Base-by-base conservation (phyloP, 1,140 invertebrate species). In the Tetranychus urticae region DNA sequence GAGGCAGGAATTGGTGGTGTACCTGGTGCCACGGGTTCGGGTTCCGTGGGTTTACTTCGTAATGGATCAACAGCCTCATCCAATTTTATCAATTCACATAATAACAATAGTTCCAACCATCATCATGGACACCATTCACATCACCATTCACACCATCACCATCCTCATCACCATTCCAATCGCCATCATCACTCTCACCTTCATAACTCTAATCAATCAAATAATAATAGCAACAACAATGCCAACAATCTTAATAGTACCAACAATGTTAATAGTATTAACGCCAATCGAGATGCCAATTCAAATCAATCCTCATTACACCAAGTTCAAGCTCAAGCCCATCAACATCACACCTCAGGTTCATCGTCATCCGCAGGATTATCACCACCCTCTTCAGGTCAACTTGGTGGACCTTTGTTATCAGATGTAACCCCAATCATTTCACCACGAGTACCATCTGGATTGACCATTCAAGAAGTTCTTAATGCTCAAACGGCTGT, bases 1-100 rank as follows among this genome's bases (percentile, higher is more conserved):
- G 67, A 68, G 59, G 62, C 65, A n/a, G 60, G 64, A 35, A 42
- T 42, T 10, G 39, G 39, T 42, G 39, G 13, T 6, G 5, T 42
- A 42, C 10, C 39, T 42, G 39, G 39, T 42, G 5, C 39, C 5
- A 42, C 39, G 39, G 39, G 39, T 23, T 23, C 39, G 5, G 39
- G 39, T 42, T 42, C 39, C 5, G 10, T 10, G 39, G 39, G 39
- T 42, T 42, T 33, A n/a, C 47, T 58, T 55, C 34, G 58, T 33
- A 56, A 62, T 55, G 61, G 61, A n/a, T n/a, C 56, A 31, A 42
- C 39, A 42, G n/a, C 50, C 50, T 54, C 50, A 31, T 54, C 50
- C 50, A 54, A 34, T 54, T 34, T 54, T 5, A 7, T 7, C 50
- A 23, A 54, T 34, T 54, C n/a, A 34, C 50, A 54, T 23, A 14